A percentile compares a stretch with the other conserved stretches of the same genome.
phyloP scores from a whole-genome alignment of 30 jellyfish, hydroid and myxozoan genomes.

The Hydra vulgaris region DNA sequence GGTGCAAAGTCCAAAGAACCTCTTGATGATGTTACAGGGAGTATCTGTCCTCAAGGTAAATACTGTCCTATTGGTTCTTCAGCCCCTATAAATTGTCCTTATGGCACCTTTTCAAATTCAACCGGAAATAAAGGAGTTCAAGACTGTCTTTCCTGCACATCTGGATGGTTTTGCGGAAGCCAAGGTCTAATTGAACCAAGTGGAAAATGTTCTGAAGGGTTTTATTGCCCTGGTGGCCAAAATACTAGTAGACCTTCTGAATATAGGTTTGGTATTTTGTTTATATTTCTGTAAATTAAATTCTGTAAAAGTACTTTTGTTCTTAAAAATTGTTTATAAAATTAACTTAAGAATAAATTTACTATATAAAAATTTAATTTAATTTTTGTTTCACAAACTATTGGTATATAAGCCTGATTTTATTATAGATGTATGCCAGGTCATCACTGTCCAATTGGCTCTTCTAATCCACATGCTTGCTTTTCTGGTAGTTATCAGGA shows the following conservation, averaged over 20 bases:
- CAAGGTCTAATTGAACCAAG: slow-evolving; percentile 62
- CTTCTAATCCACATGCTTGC: slow-evolving; percentile 65
- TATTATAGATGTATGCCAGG: slow-evolving; percentile 80
- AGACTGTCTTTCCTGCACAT: slow-evolving; percentile 63
- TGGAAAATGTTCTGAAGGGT: slow-evolving; percentile 72
- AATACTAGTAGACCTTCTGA: slow-evolving; percentile 59
- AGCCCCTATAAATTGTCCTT: slow-evolving; percentile 62
- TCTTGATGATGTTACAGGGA: slow-evolving; percentile 72
- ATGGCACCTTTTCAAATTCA: slow-evolving; percentile 65
- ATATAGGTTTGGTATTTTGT: slow-evolving; percentile 47
- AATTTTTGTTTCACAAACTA: too few species aligned
- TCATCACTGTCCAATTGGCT: slow-evolving; percentile 70
- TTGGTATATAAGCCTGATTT: too few species aligned
- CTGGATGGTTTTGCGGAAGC: slow-evolving; percentile 60
- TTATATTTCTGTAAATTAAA: background rate
- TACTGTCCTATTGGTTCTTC: slow-evolving; percentile 59
- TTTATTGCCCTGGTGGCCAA: slow-evolving; percentile 84
- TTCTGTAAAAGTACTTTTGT: too few species aligned
- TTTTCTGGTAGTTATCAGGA: slow-evolving; percentile 70
- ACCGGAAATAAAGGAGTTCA: slow-evolving; percentile 57
- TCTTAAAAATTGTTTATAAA: too few species aligned
- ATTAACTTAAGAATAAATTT: too few species aligned
- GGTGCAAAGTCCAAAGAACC: slow-evolving; percentile 71
- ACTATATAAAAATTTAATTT: too few species aligned
- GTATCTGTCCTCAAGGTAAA: slow-evolving; percentile 66